Percentiles rank a stretch among this genome's conserved stretches.
Evolutionary conservation across 2,888 invertebrate species (phyloP).

Genomic region (Troilus luridus): DNA sequence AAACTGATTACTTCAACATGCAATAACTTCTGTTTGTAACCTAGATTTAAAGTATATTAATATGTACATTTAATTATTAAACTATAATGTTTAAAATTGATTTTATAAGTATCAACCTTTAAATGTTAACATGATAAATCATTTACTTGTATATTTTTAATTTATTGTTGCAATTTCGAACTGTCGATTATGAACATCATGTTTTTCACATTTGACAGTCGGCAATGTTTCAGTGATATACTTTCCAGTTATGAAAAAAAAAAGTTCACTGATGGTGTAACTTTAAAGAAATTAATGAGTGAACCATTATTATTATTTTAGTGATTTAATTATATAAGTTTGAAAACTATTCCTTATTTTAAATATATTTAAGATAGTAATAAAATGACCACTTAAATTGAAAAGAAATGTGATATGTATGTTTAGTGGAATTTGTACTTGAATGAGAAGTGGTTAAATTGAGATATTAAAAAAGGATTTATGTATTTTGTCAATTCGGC

Average conservation of each 20-base stretch:
- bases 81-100: background rate
- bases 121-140: background rate
- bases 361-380: background rate
- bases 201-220: background rate
- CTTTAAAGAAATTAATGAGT: background rate
- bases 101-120: background rate
- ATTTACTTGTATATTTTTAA: background rate
- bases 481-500: background rate
- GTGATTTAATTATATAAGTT: background rate
- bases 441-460: background rate
- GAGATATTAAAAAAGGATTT: background rate
- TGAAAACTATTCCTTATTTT: background rate
- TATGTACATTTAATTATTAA: background rate
- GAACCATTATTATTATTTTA: background rate
- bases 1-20: background rate
- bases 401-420: constrained; percentile 12
- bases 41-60: background rate
- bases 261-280: background rate
- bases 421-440: background rate
- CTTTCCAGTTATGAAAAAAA: background rate
- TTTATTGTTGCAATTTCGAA: background rate
- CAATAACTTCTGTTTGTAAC: background rate
- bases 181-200: background rate
- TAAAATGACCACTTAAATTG: background rate
- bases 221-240: background rate